Conservation (phyloP, 2,888 invertebrate species). For the Aproaerema taeniolella region DNA sequence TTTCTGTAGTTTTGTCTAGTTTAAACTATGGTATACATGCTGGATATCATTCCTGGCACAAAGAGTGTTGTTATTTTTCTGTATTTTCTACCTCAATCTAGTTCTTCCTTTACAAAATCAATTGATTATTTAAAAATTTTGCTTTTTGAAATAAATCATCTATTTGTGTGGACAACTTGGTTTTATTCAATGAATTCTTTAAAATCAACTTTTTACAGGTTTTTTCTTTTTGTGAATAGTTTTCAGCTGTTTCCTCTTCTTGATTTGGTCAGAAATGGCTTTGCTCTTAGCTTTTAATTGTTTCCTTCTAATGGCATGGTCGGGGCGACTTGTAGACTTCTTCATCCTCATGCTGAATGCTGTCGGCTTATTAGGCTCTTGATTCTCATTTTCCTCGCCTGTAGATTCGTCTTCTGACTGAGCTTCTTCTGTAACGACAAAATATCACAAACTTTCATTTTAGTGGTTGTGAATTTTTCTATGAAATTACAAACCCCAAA, state of each 20-base stretch:
- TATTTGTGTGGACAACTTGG: constrained; percentile 27
- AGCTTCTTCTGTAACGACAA: constrained; percentile 50
- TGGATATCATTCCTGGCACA: no score
- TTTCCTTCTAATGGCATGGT: constrained; percentile 66
- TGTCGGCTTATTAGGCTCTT: constrained; percentile 30
- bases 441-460: no score
- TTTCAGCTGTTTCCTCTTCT: constrained; percentile 60
- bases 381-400: constrained; percentile 31
- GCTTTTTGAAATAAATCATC: constrained; percentile 22
- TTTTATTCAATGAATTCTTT: constrained; percentile 27
- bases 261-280: constrained; percentile 64
- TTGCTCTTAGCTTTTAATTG: constrained; percentile 68
- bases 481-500: no score
- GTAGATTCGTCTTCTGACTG: constrained; percentile 29
- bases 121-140: constrained; percentile 22
- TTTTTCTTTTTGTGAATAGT: constrained; percentile 65
- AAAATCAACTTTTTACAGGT: constrained; percentile 35
- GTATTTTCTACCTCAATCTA: constrained; percentile 11
- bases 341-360: constrained; percentile 44
- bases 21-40: no score
- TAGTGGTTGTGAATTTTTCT: no score
- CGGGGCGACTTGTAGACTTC: constrained; percentile 50
- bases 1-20: no score
- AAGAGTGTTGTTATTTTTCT: constrained; percentile 1
- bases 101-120: constrained; percentile 14